Base-by-base conservation (phyloP, 2,113 vertebrate genomes). In the Platysteira castanea region DNA sequence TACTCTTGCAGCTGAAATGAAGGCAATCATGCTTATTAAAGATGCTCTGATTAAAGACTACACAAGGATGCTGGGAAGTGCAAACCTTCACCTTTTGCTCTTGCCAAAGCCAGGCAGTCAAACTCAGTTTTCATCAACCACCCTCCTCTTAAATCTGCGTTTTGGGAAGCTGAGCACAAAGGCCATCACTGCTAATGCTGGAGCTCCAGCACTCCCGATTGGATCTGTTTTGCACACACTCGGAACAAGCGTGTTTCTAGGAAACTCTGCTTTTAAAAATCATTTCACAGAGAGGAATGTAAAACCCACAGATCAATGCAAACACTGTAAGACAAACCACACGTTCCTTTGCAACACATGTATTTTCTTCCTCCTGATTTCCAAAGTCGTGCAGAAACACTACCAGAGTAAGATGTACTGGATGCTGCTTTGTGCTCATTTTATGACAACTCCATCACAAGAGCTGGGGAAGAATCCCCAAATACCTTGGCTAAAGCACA, bases 1-100 rank as follows among this genome's bases (percentile, higher is more conserved):
- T 59, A 69, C 50, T 61, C 70, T 56, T 80, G 44, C 78, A 83
- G 90, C 47, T 63, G 50, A 93, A 94, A 84, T 39, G 53, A 80
- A 93, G 42, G 67, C 33, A 88, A 88, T 82, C 60, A 42, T 10
- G 26, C 35, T 87, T 59, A 87, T 74, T 89, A 86, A 78, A 82
- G 78, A 83, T 59, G 42, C 61, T 57, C 44, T 7, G 3, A 84
- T 57, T 94, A 88, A 63, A 94, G 69, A 31, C 56, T 41, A 23
- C 1, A 8, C 64, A 28, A 74, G 56, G 60, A 78, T 26, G 69
- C 57, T 69, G 86, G 44, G 70, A 92, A 92, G 81, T 2, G 1
- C 13, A 56, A 93, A 78, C 3, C 56, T 60, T 60, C 76, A 81
- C 69, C 49, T 60, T 71, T 30, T 47, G 3, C 50, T 87, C 73